phyloP scores from a whole-genome alignment of 2,797 vertebrate species.

The Microctenopoma lineatum region DNA sequence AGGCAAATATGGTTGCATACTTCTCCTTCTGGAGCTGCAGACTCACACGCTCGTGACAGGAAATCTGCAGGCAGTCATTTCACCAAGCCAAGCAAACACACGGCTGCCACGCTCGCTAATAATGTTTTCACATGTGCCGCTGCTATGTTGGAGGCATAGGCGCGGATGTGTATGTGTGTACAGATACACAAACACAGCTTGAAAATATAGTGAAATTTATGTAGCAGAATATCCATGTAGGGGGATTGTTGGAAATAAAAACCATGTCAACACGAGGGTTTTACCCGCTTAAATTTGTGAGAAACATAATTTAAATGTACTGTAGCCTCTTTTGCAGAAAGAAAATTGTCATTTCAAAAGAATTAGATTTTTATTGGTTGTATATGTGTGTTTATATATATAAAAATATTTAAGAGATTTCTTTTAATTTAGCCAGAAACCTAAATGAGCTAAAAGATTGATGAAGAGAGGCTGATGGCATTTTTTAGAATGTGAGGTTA shows the following conservation, averaged over 20 bases:
- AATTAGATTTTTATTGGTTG: conserved; percentile 1
- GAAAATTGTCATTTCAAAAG: conserved; percentile 17
- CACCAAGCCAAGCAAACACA: conserved; percentile 76
- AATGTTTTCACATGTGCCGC: conserved; percentile 70
- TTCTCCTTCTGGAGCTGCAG: conserved; percentile 66
- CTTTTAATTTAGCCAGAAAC: neutral
- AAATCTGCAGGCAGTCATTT: conserved; percentile 83
- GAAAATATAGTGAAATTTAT: conserved; percentile 30
- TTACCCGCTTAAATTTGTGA: conserved; percentile 8
- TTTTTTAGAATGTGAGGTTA: neutral
- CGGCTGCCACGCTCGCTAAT: conserved; percentile 55
- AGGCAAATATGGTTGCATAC: conserved; percentile 82
- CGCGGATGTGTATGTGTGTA: conserved; percentile 9
- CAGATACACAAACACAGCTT: conserved; percentile 29
- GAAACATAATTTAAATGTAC: conserved; percentile 8
- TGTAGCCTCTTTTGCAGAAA: conserved; percentile 1
- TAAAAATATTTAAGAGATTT: too few relatives aligned
- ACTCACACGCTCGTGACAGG: conserved; percentile 71
- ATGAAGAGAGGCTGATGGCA: neutral
- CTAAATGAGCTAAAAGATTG: neutral
- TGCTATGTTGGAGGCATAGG: conserved; percentile 39
- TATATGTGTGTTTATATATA: too few relatives aligned
- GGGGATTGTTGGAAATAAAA: conserved; percentile 16
- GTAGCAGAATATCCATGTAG: conserved; percentile 3
- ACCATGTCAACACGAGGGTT: neutral